A percentile compares a stretch with the other conserved stretches of the same genome.
Evolutionary conservation across 1,140 invertebrate genomes (phyloP).

Genomic region (Polypedilum vanderplanki): DNA sequence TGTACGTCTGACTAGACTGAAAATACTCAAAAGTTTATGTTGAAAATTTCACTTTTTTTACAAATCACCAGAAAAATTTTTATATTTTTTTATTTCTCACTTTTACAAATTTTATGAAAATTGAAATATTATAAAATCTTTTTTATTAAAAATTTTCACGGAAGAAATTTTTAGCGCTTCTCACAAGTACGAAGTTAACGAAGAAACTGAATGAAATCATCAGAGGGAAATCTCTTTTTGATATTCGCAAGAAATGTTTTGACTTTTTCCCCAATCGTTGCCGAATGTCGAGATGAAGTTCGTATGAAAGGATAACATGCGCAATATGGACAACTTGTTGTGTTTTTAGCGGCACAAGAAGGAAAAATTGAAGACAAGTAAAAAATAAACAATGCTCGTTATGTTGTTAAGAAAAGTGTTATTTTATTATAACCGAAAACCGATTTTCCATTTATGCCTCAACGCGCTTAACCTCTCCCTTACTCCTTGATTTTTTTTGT

Average conservation of each 20-base stretch:
- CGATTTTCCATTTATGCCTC: slow-evolving; percentile 11
- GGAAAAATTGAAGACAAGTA: too few species aligned
- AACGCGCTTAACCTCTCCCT: neutral
- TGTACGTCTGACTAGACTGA: too few species aligned
- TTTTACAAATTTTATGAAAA: neutral
- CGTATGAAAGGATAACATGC: too few species aligned
- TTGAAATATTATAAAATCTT: neutral
- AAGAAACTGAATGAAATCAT: slow-evolving; percentile 27
- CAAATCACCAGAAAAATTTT: too few species aligned
- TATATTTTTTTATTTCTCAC: neutral
- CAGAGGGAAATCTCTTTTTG: slow-evolving; percentile 23
- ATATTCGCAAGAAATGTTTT: neutral
- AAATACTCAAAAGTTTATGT: too few species aligned
- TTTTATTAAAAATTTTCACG: neutral
- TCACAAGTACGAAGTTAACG: neutral
- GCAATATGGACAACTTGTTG: neutral
- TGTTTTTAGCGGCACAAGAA: neutral
- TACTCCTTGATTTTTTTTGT: neutral
- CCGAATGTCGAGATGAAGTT: too few species aligned
- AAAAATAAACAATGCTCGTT: slow-evolving; percentile 27
- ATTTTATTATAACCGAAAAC: slow-evolving; percentile 24
- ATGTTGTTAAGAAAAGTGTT: slow-evolving; percentile 29
- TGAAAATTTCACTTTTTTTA: too few species aligned
- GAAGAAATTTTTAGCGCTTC: neutral
- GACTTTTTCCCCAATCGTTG: neutral